These are phyloP conservation scores for Takifugu ocellatus DNA, from an alignment of 2,797 vertebrate species.

Conservation along the genomic window DNA sequence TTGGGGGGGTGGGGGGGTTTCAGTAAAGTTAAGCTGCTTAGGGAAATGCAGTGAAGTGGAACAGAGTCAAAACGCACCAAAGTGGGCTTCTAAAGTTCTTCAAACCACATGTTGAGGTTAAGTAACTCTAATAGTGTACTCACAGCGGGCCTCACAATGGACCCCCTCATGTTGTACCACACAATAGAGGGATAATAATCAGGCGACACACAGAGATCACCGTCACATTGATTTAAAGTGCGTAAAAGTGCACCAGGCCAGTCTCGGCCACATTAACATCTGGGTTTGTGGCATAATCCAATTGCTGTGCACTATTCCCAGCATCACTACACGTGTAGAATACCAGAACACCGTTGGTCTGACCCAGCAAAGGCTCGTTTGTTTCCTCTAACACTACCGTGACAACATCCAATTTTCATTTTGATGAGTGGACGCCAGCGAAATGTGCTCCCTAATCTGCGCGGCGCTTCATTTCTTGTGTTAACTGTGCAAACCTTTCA, in stretches of 20 bases:
- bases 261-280: constrained; percentile 54
- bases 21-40: constrained; percentile 38
- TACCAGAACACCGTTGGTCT: constrained; percentile 38
- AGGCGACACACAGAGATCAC: constrained; percentile 5
- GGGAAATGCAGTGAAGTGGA: constrained; percentile 12
- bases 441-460: constrained; percentile 13
- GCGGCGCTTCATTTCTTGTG: constrained; percentile 23
- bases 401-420: constrained; percentile 21
- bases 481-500: not conserved
- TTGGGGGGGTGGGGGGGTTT: constrained; percentile 10
- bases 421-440: constrained; percentile 13
- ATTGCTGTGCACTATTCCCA: constrained; percentile 22
- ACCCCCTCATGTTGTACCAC: constrained; percentile 31
- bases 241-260: not conserved
- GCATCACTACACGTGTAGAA: constrained; percentile 35
- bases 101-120: constrained; percentile 25
- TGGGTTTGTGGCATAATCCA: constrained; percentile 43
- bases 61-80: constrained; percentile 31
- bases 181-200: constrained; percentile 39
- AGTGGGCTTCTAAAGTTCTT: constrained; percentile 43
- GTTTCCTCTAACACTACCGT: constrained; percentile 42
- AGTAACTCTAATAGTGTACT: constrained; percentile 33
- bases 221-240: no score
- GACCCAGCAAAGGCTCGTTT: constrained; percentile 29
- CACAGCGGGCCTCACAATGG: constrained; percentile 27